A percentile compares a stretch with the other conserved stretches of the same genome.
These are phyloP conservation scores for Ivindomyrus marchei DNA, from an alignment of 2,113 vertebrate species.

Conservation along the genomic window DNA sequence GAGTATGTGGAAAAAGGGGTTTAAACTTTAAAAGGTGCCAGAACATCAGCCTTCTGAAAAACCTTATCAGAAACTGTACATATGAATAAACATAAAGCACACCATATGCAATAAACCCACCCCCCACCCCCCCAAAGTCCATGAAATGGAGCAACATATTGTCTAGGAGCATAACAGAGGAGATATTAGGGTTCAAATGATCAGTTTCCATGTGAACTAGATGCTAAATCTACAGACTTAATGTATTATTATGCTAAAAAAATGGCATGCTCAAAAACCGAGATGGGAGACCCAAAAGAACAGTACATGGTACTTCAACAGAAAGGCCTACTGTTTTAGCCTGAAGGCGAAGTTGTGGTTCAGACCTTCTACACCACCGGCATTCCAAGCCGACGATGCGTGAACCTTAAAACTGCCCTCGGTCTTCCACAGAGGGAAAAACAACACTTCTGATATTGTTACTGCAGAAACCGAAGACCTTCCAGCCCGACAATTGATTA, in stretches of 20 bases:
- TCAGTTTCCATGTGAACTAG: conserved; percentile 18
- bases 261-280: not conserved
- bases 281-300: not conserved
- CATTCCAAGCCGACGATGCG: not conserved
- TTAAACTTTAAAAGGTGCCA: not conserved
- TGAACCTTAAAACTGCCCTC: not conserved
- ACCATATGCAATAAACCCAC: not conserved
- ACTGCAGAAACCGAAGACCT: not conserved
- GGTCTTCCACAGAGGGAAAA: not conserved
- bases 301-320: not conserved
- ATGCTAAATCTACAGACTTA: conserved; percentile 22
- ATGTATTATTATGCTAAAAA: not conserved
- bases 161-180: conserved; percentile 15
- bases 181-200: not conserved
- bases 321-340: not conserved
- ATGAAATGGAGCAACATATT: not conserved
- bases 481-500: not conserved
- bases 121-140: not conserved
- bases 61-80: not conserved
- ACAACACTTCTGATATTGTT: not conserved
- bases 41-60: not conserved
- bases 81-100: not conserved
- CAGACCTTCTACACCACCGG: not conserved
- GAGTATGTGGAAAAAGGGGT: not conserved
- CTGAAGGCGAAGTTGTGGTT: not conserved